phyloP scores from a whole-genome alignment of 2,797 vertebrate genomes.

The Alauda arvensis region DNA sequence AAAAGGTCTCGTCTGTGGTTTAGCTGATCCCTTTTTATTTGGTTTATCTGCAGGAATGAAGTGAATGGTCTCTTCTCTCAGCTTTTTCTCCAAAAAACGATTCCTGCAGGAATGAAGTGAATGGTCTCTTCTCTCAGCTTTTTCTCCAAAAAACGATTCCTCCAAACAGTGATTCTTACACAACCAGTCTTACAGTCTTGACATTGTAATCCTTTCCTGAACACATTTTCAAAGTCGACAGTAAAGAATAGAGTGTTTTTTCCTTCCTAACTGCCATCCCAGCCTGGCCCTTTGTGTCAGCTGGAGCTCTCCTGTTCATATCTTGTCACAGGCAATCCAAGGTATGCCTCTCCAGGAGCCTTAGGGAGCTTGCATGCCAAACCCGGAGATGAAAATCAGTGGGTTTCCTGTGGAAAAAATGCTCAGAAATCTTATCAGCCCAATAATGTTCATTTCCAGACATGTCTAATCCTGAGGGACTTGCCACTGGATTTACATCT shows the following conservation, averaged over 20 bases:
- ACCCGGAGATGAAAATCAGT: conserved; percentile 47
- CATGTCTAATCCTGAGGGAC: conserved; percentile 56
- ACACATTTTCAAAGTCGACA: neutral
- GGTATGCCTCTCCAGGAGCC: conserved; percentile 30
- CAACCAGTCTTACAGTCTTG: conserved; percentile 26
- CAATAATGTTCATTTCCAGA: conserved; percentile 60
- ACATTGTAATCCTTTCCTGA: conserved; percentile 48
- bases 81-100: conserved; percentile 23
- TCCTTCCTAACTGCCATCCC: conserved; percentile 16
- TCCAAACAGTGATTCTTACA: neutral
- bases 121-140: conserved; percentile 21
- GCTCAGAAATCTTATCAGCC: conserved; percentile 56
- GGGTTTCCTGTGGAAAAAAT: conserved; percentile 61
- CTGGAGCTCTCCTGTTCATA: conserved; percentile 1
- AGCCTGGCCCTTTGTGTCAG: neutral
- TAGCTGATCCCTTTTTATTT: conserved; percentile 43
- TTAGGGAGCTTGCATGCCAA: conserved; percentile 38
- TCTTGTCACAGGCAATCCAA: conserved; percentile 40
- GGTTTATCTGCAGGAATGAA: conserved; percentile 17
- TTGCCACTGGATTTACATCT: conserved; percentile 64
- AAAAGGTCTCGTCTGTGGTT: conserved; percentile 31
- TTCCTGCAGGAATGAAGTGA: conserved; percentile 33
- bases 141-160: neutral
- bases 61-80: conserved; percentile 31
- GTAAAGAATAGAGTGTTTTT: conserved; percentile 20